Conservation (phyloP, 2,888 invertebrate genomes). For the Mesoligia furuncula region DNA sequence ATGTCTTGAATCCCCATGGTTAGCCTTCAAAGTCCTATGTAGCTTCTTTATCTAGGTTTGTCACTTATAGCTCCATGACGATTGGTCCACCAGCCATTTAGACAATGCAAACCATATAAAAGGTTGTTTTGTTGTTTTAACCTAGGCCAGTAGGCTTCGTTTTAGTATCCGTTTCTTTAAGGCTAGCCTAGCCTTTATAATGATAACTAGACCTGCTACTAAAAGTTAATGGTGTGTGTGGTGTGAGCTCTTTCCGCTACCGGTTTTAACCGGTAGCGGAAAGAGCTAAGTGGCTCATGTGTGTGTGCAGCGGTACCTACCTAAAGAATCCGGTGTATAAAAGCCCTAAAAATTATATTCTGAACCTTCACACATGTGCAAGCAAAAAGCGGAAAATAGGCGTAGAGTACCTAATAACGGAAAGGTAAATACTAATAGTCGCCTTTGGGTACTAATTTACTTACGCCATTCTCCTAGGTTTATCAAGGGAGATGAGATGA, state of each 20-base stretch:
- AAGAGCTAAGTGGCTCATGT: constrained; percentile 8
- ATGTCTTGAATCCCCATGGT: not conserved
- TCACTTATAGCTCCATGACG: not conserved
- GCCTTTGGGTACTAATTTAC: too few species aligned
- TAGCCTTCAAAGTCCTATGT: not conserved
- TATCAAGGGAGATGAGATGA: too few species aligned
- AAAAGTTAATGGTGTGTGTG: constrained; percentile 24
- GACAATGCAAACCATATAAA: not conserved
- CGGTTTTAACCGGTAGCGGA: constrained; percentile 5
- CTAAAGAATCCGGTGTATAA: constrained; percentile 12
- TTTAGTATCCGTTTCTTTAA: not conserved
- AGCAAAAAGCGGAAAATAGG: not conserved
- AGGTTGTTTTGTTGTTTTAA: not conserved
- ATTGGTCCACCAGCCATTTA: not conserved
- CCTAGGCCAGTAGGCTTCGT: not conserved
- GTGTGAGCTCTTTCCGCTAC: too few species aligned
- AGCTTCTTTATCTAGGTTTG: not conserved
- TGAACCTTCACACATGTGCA: not conserved
- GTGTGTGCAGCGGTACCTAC: too few species aligned
- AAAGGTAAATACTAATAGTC: too few species aligned
- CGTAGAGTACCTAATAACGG: too few species aligned
- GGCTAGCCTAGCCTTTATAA: not conserved
- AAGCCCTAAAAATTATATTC: not conserved
- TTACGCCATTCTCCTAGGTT: too few species aligned
- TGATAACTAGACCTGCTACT: not conserved